These are phyloP conservation scores for Eumaeus atala DNA, from an alignment of 1,140 invertebrate species.

Conservation along the genomic window DNA sequence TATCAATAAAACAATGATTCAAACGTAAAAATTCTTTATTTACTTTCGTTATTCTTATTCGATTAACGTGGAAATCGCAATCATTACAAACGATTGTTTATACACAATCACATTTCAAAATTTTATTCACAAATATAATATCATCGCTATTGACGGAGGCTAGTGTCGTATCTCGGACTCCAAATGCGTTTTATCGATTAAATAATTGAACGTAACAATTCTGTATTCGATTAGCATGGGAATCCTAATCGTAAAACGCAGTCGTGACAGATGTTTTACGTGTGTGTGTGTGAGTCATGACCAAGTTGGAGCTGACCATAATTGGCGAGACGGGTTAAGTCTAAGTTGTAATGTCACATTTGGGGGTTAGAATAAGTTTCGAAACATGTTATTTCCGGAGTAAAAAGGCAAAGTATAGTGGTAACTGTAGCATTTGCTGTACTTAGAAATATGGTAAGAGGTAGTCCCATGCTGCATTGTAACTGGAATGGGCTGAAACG, in stretches of 20 bases:
- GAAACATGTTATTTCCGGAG: background rate
- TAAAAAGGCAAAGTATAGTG: too few relatives aligned
- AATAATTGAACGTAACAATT: background rate
- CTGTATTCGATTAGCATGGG: conserved; percentile 1
- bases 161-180: background rate
- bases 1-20: too few relatives aligned
- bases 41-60: too few relatives aligned
- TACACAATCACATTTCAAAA: too few relatives aligned
- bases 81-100: too few relatives aligned
- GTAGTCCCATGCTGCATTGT: too few relatives aligned
- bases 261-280: conserved; percentile 24
- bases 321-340: conserved; percentile 23
- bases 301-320: conserved; percentile 20
- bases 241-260: background rate
- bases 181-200: background rate
- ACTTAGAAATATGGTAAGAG: too few relatives aligned
- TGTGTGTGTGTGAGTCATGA: conserved; percentile 22
- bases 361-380: conserved; percentile 18
- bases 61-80: too few relatives aligned
- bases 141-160: background rate
- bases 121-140: too few relatives aligned
- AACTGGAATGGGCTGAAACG: too few relatives aligned
- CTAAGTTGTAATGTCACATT: conserved; percentile 22
- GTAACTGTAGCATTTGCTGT: too few relatives aligned
- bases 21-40: too few relatives aligned